These are phyloP conservation scores for Anthoscopus minutus DNA, from an alignment of 2,113 vertebrate species.

Conservation along the genomic window DNA sequence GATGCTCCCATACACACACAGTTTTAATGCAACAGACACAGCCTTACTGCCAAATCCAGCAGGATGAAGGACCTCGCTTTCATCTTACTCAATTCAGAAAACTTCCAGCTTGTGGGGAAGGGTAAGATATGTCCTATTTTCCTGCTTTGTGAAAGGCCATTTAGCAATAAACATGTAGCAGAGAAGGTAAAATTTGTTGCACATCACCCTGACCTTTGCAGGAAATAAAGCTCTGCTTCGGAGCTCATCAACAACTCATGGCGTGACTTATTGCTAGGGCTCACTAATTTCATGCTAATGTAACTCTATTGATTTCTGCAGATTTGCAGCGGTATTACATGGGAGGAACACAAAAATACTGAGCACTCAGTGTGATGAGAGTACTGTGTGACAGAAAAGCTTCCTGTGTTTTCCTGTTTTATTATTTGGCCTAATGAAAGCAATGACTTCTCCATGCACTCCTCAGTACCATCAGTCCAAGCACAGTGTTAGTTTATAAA, in stretches of 20 bases:
- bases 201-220: neutral
- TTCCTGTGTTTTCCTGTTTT: neutral
- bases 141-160: neutral
- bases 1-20: rapidly evolving
- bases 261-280: neutral
- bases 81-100: neutral
- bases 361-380: neutral
- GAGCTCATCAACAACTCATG: neutral
- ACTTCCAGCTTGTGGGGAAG: neutral
- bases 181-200: neutral
- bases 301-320: slow-evolving; percentile 36
- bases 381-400: neutral
- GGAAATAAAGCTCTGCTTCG: neutral
- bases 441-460: neutral
- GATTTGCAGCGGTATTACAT: neutral
- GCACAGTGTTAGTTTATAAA: neutral
- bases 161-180: neutral
- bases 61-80: neutral
- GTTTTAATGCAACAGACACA: neutral
- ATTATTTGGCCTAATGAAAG: neutral
- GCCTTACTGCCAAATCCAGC: neutral
- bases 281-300: neutral
- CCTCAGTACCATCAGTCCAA: neutral
- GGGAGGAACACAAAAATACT: neutral
- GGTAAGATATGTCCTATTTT: neutral